These are phyloP conservation scores for Chionomys nivalis DNA, from an alignment of 2,113 vertebrate genomes.

Conservation along the genomic window DNA sequence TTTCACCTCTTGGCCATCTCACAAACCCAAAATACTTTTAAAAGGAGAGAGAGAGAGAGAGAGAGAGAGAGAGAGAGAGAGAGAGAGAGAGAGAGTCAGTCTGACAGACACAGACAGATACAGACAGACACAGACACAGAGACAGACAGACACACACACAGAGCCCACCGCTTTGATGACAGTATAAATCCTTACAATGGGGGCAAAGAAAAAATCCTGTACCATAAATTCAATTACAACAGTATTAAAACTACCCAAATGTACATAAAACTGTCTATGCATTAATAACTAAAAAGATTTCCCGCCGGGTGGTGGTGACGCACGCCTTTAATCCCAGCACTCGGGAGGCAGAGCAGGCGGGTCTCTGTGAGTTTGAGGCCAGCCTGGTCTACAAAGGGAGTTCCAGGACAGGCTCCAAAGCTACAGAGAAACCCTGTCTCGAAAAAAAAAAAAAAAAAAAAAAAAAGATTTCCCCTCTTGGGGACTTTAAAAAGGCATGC, in stretches of 20 bases:
- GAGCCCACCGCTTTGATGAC: neutral
- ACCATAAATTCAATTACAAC: neutral
- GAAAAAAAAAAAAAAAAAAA: constrained; percentile 36
- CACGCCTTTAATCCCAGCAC: too few relatives aligned
- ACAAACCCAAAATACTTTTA: neutral
- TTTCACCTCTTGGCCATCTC: neutral
- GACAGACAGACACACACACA: neutral
- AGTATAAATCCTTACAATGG: neutral
- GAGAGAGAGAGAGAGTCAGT: too few relatives aligned
- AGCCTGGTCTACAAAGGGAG: too few relatives aligned
- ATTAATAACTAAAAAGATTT: constrained; percentile 1
- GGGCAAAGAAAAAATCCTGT: neutral
- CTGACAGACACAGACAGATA: too few relatives aligned
- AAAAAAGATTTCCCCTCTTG: neutral
- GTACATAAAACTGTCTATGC: neutral
- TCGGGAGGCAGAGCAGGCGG: too few relatives aligned
- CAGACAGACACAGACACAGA: too few relatives aligned
- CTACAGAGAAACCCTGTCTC: too few relatives aligned
- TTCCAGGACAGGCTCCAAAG: too few relatives aligned
- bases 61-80: too few relatives aligned
- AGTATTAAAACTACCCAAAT: neutral
- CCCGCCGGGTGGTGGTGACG: too few relatives aligned
- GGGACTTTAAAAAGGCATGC: neutral
- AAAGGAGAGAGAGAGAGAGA: neutral
- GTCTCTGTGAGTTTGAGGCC: too few relatives aligned